phyloP scores from a whole-genome alignment of 2,113 vertebrate species.

The Odocoileus virginianus region DNA sequence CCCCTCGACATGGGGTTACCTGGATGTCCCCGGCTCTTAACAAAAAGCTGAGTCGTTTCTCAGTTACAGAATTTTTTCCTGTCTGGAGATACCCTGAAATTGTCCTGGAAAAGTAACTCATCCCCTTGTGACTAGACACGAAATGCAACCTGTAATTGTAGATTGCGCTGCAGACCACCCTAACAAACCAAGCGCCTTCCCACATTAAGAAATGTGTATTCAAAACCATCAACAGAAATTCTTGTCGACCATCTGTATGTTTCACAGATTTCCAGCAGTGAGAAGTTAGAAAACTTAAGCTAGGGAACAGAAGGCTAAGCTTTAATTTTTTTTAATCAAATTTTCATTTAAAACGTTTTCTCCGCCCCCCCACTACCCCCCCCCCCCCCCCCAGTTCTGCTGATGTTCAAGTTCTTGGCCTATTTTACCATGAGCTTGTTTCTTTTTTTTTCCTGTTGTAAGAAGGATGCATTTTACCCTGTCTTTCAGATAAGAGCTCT shows the following conservation, averaged over 20 bases:
- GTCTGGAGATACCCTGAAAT: background rate
- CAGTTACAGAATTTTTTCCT: background rate
- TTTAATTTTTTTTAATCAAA: background rate
- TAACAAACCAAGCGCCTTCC: background rate
- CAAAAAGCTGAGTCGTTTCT: background rate
- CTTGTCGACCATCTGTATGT: background rate
- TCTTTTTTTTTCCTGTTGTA: background rate
- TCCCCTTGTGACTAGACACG: background rate
- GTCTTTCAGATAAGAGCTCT: background rate
- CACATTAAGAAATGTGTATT: background rate
- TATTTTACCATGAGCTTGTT: background rate
- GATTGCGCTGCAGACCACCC: background rate
- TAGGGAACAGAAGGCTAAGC: background rate
- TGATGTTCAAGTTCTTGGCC: background rate
- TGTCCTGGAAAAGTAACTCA: background rate
- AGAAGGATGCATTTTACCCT: background rate
- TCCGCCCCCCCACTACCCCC: fast-evolving
- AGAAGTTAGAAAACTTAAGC: background rate
- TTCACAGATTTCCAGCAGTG: constrained; percentile 4
- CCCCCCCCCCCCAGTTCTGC: background rate
- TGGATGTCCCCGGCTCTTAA: background rate
- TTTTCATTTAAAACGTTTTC: background rate
- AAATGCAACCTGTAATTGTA: background rate
- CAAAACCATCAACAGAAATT: background rate
- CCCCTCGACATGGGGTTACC: background rate